Conservation (phyloP, 2,888 invertebrate genomes). For the Nomada lathburiana region DNA sequence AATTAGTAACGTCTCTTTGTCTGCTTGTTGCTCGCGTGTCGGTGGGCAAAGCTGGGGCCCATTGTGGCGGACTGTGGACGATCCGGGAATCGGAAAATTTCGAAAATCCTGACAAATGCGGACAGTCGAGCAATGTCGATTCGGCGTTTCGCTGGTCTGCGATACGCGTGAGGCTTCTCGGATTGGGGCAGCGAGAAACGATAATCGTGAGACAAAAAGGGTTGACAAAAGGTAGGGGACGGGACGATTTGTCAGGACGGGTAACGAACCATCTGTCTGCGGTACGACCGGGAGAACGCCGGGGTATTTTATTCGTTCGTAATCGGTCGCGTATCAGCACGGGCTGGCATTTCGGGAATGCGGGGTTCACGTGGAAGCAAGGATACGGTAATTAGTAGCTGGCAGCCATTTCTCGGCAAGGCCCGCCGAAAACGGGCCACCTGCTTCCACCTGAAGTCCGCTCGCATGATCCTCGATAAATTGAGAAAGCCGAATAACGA, state of each 20-base stretch:
- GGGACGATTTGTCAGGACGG: slow-evolving; percentile 69
- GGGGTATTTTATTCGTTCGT: slow-evolving; percentile 70
- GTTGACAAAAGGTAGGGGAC: slow-evolving; percentile 3
- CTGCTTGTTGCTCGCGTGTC: slow-evolving; percentile 58
- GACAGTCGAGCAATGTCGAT: no score
- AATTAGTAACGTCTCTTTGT: slow-evolving; percentile 79
- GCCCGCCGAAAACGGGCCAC: slow-evolving; percentile 35
- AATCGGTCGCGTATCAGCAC: slow-evolving; percentile 70
- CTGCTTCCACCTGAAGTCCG: slow-evolving; percentile 25
- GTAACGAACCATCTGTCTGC: slow-evolving; percentile 68
- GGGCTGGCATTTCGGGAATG: slow-evolving; percentile 67
- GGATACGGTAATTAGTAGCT: slow-evolving; percentile 71
- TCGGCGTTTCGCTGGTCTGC: no score
- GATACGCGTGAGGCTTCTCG: no score
- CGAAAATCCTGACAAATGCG: no score
- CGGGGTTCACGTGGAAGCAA: slow-evolving; percentile 56
- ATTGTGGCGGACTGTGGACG: neutral
- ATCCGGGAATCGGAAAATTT: neutral
- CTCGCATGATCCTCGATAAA: slow-evolving; percentile 21
- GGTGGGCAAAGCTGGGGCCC: neutral
- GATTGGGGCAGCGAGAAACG: neutral
- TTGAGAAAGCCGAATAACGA: neutral
- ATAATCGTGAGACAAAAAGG: neutral
- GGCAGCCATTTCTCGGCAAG: slow-evolving; percentile 24
- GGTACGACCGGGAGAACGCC: slow-evolving; percentile 66